Base-by-base conservation (phyloP, 2,113 vertebrate species). In the Upupa epops region DNA sequence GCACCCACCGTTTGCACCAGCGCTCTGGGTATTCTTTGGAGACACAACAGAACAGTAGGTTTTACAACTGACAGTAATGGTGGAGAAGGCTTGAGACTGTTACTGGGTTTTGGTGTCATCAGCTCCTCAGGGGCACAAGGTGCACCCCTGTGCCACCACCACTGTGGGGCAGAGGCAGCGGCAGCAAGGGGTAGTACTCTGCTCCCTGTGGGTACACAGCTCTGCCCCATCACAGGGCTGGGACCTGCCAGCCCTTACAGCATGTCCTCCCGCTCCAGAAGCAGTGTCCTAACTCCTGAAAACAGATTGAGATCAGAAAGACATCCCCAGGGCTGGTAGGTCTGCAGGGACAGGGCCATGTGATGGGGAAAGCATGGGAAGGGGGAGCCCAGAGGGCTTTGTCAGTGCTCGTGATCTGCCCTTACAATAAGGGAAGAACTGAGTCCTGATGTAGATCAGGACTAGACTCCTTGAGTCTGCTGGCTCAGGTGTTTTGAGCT, bases 361-460 rank as follows among this genome's bases (percentile, higher is more conserved):
- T 25, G 42, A 81, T 25, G 10, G 58, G 74, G 34, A 60, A 83
- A 83, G 74, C 58, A 87, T 26, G 58, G 37, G 32, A 84, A 86
- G 52, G n/a, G 77, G 21, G 80, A 88, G 72, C 34, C 34, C 1
- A 0, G 56, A 88, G 91, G 34, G 61, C 65, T 91, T 89, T 68
- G 83, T 66, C 73, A 80, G 56, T 40, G 40, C 83, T 75, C n/a
- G 1, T 12, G 56, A 84, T 88, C 71, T 94, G 65, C 56, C 86
- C 89, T 78, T 90, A 94, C 56, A 90, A 93, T 91, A 89, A 93
- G 60, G 66, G 70, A 86, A 92, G 60, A 65, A 85, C 59, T 3
- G 31, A 76, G 72, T 37, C 34, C 75, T 70, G 32, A 19, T 87
- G 42, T 58, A 78, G 45, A 54, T 0, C 1, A 90, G 34, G 60